Base-by-base conservation (phyloP, 2,888 invertebrate species). In the Hecatera dysodea region DNA sequence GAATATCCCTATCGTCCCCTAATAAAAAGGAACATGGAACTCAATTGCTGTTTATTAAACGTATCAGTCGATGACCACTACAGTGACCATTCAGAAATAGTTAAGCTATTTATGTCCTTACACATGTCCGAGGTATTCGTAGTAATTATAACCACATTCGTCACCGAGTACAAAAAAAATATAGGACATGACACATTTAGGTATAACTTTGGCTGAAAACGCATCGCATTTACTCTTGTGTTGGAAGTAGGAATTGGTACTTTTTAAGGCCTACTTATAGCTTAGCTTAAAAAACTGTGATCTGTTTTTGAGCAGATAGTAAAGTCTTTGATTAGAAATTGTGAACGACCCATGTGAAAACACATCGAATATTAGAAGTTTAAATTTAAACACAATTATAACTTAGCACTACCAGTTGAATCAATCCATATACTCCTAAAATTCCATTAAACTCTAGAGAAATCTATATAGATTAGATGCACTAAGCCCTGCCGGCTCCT, bases 391-490 rank as follows among this genome's bases (percentile, higher is more conserved):
- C 22, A n/a, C 59, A 73, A 60, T 48, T 60, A 36, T 29, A 57
- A 62, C 52, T 62, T 64, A 6, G 17, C 8, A 22, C 44, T 44
- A 12, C 22, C 27, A 39, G 52, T 65, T 53, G 15, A 39, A 65
- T 62, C 62, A 59, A 52, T 61, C 39, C 27, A 15, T 12, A 56
- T 17, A 36, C 24, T 42, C 33, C 15, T 19, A 52, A 63, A 75
- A 8, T 64, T 48, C 44, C 15, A 52, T 59, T 57, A 59, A 56
- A 50, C 44, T 48, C 12, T 19, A 60, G 33, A 63, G 42, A 72
- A 67, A 72, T 67, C 36, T 72, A 48, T 63, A 66, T 50, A 65
- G 70, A 70, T 78, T 78, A 78, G 66, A 78, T 66, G 66, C 62
- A 60, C 75, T 80, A 72, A 75, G 67, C 77, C 50, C 62, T 68